Conservation (phyloP, 2,113 vertebrate genomes). For the Phoenicopterus ruber region DNA sequence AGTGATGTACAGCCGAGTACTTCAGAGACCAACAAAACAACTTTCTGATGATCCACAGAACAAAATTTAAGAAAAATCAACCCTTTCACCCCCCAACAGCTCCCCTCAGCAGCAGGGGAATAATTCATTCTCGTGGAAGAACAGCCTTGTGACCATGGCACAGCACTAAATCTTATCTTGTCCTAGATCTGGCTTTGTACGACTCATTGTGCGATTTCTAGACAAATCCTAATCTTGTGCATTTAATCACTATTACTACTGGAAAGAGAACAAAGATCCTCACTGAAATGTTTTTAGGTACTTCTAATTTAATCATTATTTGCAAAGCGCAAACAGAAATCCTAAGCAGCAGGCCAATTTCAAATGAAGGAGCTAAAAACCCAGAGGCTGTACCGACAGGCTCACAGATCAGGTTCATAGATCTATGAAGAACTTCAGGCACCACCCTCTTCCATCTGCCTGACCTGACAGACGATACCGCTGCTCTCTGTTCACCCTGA, state of each 20-base stretch:
- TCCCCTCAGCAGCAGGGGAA: background rate
- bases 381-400: background rate
- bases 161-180: background rate
- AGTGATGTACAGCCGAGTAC: background rate
- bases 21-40: background rate
- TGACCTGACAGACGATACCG: fast-evolving
- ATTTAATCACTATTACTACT: background rate
- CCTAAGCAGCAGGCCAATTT: background rate
- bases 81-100: background rate
- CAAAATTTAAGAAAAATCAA: background rate
- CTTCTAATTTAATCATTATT: background rate
- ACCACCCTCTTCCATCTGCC: background rate
- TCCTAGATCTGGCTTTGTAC: background rate
- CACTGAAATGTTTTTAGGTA: background rate
- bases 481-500: background rate
- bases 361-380: background rate
- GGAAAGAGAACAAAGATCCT: background rate
- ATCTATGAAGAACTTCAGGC: background rate
- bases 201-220: background rate
- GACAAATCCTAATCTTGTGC: background rate
- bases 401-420: background rate
- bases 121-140: background rate
- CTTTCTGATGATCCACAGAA: background rate
- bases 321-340: background rate
- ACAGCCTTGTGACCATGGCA: background rate